Percentiles rank a stretch among this genome's conserved stretches.
Conservation (phyloP, 35 echinoderm and acorn worm species). For the Hemicentrotus pulcherrimus region DNA sequence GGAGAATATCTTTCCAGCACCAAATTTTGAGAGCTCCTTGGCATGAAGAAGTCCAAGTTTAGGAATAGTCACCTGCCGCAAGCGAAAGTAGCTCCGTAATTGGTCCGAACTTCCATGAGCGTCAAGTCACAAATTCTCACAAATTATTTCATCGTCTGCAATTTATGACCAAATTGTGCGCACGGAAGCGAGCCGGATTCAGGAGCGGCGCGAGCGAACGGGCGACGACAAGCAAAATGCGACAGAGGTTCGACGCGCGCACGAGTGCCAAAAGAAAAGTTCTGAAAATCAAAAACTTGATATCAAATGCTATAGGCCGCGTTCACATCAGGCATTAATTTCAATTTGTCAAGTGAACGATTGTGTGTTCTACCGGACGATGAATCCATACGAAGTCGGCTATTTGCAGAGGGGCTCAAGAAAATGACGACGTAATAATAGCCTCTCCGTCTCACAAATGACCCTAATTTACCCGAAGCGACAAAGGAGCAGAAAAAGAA, state of each 20-base stretch:
- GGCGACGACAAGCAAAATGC: not conserved
- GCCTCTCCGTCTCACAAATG: not conserved
- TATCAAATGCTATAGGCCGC: not conserved
- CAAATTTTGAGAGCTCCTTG: not conserved
- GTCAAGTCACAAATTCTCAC: not conserved
- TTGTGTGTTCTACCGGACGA: not conserved
- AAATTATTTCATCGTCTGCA: conserved; percentile 13
- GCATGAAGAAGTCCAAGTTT: not conserved
- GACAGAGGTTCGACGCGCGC: not conserved
- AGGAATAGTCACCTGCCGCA: not conserved
- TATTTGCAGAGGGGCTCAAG: not conserved
- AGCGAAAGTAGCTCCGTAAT: conserved; percentile 16
- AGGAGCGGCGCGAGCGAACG: not conserved
- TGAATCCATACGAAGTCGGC: not conserved
- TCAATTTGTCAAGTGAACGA: not conserved
- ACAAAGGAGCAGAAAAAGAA: not conserved
- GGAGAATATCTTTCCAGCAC: not conserved
- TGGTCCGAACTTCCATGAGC: not conserved
- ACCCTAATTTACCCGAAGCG: conserved; percentile 17
- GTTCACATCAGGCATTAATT: not conserved
- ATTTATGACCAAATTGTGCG: not conserved
- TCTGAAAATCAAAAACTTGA: not conserved
- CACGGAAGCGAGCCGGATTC: not conserved
- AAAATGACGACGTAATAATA: conserved; percentile 25
- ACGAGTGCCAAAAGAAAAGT: not conserved